Evolutionary conservation across 1,140 invertebrate genomes (phyloP), one percentile per base, ranked within the genome.

Genomic region (Andrena cerasifolii): DNA sequence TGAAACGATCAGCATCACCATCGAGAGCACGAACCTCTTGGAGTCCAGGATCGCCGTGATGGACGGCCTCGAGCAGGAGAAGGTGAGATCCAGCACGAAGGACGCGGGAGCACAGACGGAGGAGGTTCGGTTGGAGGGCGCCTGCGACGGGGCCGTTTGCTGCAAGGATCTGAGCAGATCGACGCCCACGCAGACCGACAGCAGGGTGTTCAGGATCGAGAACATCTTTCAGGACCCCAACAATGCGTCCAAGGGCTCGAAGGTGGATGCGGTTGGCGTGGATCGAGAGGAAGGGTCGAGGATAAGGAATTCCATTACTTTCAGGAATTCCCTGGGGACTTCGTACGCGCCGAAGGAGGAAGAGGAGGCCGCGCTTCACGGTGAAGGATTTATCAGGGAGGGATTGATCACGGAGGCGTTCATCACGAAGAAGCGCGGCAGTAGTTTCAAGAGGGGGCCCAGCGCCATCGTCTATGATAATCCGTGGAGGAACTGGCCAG

Each of bases 1-100:
- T 2, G 89, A 92, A 45, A 86, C 87, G 61, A 78, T 92, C 14
- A 89, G 78, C 21, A 91, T 92, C 47, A 90, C 88, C 5, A 88
- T 92, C 7, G 90, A 91, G 40, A 89, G 88, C 0, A 67, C 86
- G 0, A 88, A 81, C 36, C 51, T 54, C 16, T 53, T 90, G 14
- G 90, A 91, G 14, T 90, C 90, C 0, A 90, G 74, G 49, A 88
- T 92, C 12, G 78, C 83, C 0, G 75, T 91, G 0, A 63, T 80
- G 10, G 89, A 89, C n/a, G 76, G 78, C 36, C 58, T 74, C 16
- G 83, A 87, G 6, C 51, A 49, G 12, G 43, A 77, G 4, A 76
- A 43, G 7, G 0, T 14, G 5, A 74, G 49, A 21, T 43, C n/a
- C 0, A 5, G n/a, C 16, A 65, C 40, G 0, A 85, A 58, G 8